phyloP scores from a whole-genome alignment of 2,113 vertebrate species.

The Malurus melanocephalus region DNA sequence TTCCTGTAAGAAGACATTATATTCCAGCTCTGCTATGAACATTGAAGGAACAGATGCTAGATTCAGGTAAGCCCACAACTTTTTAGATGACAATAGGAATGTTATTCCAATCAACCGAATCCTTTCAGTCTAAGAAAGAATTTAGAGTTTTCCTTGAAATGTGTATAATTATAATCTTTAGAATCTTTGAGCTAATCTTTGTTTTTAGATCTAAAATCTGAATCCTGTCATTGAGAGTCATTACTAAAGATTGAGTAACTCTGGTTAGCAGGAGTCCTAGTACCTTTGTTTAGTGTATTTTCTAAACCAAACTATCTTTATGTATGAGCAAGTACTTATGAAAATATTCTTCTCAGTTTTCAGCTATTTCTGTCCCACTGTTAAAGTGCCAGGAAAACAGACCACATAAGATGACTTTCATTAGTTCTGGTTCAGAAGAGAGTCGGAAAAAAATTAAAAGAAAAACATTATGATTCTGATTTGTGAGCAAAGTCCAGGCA shows the following conservation, averaged over 20 bases:
- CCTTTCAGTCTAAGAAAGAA: neutral
- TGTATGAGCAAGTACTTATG: neutral
- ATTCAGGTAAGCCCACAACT: neutral
- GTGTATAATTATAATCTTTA: neutral
- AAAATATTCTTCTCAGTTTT: constrained; percentile 14
- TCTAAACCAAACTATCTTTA: neutral
- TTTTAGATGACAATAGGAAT: neutral
- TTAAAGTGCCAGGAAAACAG: constrained; percentile 41
- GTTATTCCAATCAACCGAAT: neutral
- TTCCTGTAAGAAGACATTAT: neutral
- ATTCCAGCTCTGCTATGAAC: neutral
- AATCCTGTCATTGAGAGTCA: neutral
- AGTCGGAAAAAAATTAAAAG: neutral
- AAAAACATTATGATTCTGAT: neutral
- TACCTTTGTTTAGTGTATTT: neutral
- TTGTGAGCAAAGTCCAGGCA: neutral
- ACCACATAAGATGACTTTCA: constrained; percentile 19
- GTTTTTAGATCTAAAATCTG: neutral
- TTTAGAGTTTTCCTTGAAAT: neutral
- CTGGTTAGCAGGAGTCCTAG: neutral
- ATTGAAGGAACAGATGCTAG: neutral
- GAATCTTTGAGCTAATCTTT: neutral
- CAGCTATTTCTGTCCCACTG: neutral
- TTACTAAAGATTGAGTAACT: neutral
- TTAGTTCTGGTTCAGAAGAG: constrained; percentile 27